A percentile compares a stretch with the other conserved stretches of the same genome.
phyloP scores from a whole-genome alignment of 2,797 vertebrate genomes.

The Acrossocheilus wenchowensis region DNA sequence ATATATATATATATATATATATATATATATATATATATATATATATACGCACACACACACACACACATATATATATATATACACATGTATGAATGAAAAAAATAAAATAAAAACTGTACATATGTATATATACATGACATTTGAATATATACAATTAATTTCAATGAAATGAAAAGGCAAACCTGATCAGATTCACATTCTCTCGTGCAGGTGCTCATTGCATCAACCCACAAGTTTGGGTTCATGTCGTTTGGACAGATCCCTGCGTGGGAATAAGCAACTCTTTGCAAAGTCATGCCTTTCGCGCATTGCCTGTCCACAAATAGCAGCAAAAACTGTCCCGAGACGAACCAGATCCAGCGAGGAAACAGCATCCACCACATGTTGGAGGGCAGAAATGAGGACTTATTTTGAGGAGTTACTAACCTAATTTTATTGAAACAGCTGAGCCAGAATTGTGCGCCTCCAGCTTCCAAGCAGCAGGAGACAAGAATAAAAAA shows the following conservation, averaged over 20 bases:
- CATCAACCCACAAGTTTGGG: slow-evolving; percentile 98
- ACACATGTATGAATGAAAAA: not conserved
- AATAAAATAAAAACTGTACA: not conserved
- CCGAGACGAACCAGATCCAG: slow-evolving; percentile 85
- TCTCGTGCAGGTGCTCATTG: slow-evolving; percentile 95
- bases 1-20: not conserved
- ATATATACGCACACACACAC: too few species aligned
- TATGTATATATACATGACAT: not conserved
- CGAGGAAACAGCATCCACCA: slow-evolving; percentile 79
- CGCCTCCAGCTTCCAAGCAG: slow-evolving; percentile 21
- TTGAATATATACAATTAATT: not conserved
- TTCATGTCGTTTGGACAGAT: slow-evolving; percentile 99
- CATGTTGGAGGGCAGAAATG: slow-evolving; percentile 71
- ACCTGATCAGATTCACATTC: slow-evolving; percentile 95
- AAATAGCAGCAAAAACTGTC: slow-evolving; percentile 75
- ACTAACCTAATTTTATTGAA: slow-evolving; percentile 24
- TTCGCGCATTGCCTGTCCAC: slow-evolving; percentile 71
- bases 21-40: not conserved
- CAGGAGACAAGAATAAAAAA: not conserved
- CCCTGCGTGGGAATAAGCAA: slow-evolving; percentile 88
- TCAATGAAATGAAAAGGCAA: slow-evolving; percentile 60
- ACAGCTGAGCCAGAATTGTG: slow-evolving; percentile 31
- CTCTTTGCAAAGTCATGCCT: slow-evolving; percentile 77
- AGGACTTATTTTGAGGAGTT: slow-evolving; percentile 1
- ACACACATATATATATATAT: not conserved